phyloP scores from a whole-genome alignment of 2,797 vertebrate species.

The Coranthus polyacanthus region DNA sequence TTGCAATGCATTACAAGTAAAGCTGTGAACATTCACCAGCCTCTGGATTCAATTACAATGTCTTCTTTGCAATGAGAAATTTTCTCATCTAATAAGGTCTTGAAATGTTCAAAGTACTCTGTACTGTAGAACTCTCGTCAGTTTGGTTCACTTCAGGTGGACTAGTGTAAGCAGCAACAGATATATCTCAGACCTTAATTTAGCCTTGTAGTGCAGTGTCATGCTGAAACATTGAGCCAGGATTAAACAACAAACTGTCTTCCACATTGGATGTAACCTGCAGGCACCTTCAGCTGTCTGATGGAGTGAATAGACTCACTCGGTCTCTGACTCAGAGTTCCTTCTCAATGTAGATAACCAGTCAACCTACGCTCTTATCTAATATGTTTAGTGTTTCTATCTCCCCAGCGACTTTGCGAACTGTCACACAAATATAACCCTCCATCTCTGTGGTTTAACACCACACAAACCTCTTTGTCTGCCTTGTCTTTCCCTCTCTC shows the following conservation, averaged over 20 bases:
- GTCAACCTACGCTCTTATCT: slow-evolving; percentile 65
- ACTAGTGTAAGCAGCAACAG: too few species aligned
- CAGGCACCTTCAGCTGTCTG: slow-evolving; percentile 47
- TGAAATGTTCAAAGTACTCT: too few species aligned
- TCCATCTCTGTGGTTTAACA: slow-evolving; percentile 43
- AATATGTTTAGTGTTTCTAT: slow-evolving; percentile 61
- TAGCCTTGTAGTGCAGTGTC: too few species aligned
- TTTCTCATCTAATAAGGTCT: too few species aligned
- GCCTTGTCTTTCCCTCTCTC: slow-evolving; percentile 25
- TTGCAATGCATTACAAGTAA: too few species aligned
- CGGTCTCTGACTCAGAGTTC: slow-evolving; percentile 47
- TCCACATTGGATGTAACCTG: slow-evolving; percentile 20
- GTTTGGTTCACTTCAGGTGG: too few species aligned
- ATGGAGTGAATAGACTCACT: slow-evolving; percentile 37
- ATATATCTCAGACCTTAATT: too few species aligned
- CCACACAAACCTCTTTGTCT: slow-evolving; percentile 41
- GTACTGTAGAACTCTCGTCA: too few species aligned
- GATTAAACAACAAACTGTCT: slow-evolving; percentile 20
- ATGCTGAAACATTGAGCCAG: too few species aligned
- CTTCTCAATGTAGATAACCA: slow-evolving; percentile 55
- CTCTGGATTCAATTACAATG: too few species aligned
- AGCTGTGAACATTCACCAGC: too few species aligned
- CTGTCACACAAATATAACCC: slow-evolving; percentile 57
- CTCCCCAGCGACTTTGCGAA: slow-evolving; percentile 44
- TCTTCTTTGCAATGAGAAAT: too few species aligned